Evolutionary conservation across 2,888 invertebrate genomes (phyloP).

Genomic region (Malthinus seriepunctatus): DNA sequence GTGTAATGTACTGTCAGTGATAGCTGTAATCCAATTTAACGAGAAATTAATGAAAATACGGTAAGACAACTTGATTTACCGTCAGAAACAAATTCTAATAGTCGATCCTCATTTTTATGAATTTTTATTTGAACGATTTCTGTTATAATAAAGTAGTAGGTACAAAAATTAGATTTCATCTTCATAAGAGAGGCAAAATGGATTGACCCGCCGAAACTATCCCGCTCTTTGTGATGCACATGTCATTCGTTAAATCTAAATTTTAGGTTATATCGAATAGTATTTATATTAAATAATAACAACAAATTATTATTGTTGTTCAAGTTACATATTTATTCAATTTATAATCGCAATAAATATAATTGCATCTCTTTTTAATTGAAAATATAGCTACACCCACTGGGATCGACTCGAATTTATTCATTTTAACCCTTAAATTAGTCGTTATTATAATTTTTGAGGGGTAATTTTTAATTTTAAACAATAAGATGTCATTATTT

Average conservation of each 20-base stretch:
- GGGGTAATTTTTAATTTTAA: background rate
- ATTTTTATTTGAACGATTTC: slow-evolving; percentile 44
- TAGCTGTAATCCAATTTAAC: slow-evolving; percentile 53
- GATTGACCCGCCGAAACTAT: slow-evolving; percentile 50
- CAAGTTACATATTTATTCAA: background rate
- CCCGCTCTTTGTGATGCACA: slow-evolving; percentile 52
- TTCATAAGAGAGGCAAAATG: slow-evolving; percentile 41
- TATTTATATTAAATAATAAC: background rate
- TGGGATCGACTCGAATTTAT: too few species aligned
- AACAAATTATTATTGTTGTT: background rate
- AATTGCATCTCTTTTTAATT: background rate
- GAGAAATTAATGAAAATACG: slow-evolving; percentile 72
- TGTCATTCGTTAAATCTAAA: slow-evolving; percentile 35
- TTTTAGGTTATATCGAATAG: slow-evolving; percentile 24
- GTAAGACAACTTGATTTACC: slow-evolving; percentile 69
- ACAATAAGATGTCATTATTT: background rate
- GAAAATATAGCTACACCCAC: slow-evolving; percentile 3
- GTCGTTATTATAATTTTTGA: background rate
- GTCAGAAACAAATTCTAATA: slow-evolving; percentile 70
- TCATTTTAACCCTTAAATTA: too few species aligned
- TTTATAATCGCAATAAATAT: background rate
- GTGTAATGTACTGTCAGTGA: slow-evolving; percentile 55
- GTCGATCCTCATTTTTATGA: slow-evolving; percentile 49
- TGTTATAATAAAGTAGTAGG: slow-evolving; percentile 47
- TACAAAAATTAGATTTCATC: slow-evolving; percentile 34